Conservation (phyloP, 2,113 vertebrate species). For the Parotia lawesii region DNA sequence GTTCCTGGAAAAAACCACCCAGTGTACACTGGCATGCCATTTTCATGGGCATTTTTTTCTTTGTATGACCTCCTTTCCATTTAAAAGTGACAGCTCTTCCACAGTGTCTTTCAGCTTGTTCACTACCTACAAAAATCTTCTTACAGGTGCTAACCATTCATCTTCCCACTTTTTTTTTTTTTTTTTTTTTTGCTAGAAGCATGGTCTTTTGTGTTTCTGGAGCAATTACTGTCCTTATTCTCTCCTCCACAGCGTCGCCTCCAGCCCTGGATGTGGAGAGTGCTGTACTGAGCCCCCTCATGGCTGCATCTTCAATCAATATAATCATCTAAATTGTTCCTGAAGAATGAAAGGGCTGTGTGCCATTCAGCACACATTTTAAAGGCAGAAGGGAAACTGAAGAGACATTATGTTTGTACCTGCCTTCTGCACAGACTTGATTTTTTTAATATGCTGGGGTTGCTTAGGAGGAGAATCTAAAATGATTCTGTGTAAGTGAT, state of each 20-base stretch:
- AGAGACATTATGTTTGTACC: neutral
- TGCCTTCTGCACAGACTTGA: neutral
- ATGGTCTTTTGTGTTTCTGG: neutral
- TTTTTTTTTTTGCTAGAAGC: neutral
- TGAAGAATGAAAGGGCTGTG: neutral
- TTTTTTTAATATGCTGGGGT: neutral
- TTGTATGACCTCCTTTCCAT: neutral
- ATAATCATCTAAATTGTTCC: neutral
- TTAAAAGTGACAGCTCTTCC: neutral
- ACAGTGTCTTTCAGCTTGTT: neutral
- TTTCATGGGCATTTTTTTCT: neutral
- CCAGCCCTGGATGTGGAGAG: neutral
- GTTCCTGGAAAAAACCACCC: neutral
- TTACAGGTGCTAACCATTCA: neutral
- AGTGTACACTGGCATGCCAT: neutral
- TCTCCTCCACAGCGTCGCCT: neutral
- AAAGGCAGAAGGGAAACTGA: neutral
- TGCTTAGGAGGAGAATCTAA: neutral
- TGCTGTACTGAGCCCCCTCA: neutral
- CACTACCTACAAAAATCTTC: neutral
- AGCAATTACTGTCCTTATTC: neutral
- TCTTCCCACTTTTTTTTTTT: neutral
- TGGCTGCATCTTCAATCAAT: neutral
- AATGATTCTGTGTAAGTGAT: neutral
- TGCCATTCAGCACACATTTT: neutral